Conservation (phyloP, 2,113 vertebrate species). For the Sylvietta virens region DNA sequence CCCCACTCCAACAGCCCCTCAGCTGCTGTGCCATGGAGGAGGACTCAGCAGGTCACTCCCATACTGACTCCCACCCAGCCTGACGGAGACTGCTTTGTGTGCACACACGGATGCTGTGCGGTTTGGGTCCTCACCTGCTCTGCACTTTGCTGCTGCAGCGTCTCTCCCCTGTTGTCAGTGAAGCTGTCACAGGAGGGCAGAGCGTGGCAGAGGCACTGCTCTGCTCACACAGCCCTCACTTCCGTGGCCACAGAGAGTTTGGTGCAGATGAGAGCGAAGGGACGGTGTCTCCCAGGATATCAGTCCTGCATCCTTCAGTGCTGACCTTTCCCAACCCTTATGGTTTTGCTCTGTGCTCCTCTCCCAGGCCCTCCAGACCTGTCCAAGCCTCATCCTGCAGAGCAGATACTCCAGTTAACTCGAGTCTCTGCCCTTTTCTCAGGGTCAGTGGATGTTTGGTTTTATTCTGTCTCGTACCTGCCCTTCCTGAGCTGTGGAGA, state of each 20-base stretch:
- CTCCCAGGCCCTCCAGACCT: background rate
- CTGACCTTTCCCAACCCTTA: background rate
- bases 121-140: background rate
- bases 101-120: background rate
- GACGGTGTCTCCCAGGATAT: accelerated
- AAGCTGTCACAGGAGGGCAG: background rate
- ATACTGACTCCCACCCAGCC: background rate
- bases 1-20: background rate
- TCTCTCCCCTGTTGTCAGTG: background rate
- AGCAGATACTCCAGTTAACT: accelerated
- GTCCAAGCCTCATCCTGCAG: accelerated
- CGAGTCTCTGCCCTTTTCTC: background rate
- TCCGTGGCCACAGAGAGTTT: accelerated
- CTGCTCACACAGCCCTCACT: accelerated
- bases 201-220: accelerated
- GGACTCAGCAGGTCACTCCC: background rate
- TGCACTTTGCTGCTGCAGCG: accelerated
- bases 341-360: background rate
- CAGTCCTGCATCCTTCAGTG: background rate
- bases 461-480: background rate
- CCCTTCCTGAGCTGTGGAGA: background rate
- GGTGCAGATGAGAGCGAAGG: background rate
- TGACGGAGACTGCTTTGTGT: accelerated
- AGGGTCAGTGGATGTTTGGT: background rate
- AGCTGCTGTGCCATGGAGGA: background rate